A percentile compares a stretch with the other conserved stretches of the same genome.
phyloP scores from a whole-genome alignment of 2,797 vertebrate genomes.

The Orientallactaga sibirica region DNA sequence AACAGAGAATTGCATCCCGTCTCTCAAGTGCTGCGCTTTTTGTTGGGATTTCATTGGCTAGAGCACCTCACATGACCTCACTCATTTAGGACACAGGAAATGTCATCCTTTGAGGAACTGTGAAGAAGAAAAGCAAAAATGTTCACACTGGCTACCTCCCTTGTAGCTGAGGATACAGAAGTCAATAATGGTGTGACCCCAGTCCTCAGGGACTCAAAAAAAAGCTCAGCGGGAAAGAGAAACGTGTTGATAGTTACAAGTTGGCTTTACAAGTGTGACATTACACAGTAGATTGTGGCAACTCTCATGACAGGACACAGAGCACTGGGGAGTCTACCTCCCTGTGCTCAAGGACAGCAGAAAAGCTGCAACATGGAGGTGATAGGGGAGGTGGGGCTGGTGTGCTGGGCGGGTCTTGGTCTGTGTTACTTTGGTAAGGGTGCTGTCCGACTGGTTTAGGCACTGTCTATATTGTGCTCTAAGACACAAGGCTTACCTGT shows the following conservation, averaged over 20 bases:
- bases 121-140: conserved; percentile 8
- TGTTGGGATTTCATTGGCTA: conserved; percentile 3
- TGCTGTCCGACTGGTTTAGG: not conserved
- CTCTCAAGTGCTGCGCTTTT: not conserved
- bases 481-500: conserved; percentile 33
- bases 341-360: not conserved
- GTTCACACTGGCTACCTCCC: not conserved
- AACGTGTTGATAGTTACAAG: not conserved
- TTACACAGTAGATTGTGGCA: not conserved
- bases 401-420: not conserved
- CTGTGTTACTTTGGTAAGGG: not conserved
- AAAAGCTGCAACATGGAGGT: not conserved
- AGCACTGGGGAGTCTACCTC: not conserved
- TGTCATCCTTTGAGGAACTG: not conserved
- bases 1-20: not conserved
- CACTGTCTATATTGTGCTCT: not conserved
- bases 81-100: not conserved
- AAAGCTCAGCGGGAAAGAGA: not conserved
- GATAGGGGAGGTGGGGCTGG: not conserved
- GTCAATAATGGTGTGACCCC: not conserved
- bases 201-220: not conserved
- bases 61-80: not conserved
- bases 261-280: not conserved
- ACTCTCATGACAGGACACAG: not conserved
- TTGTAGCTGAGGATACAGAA: not conserved